Conservation (phyloP, 2,888 invertebrate species). For the Eupithecia tripunctaria region DNA sequence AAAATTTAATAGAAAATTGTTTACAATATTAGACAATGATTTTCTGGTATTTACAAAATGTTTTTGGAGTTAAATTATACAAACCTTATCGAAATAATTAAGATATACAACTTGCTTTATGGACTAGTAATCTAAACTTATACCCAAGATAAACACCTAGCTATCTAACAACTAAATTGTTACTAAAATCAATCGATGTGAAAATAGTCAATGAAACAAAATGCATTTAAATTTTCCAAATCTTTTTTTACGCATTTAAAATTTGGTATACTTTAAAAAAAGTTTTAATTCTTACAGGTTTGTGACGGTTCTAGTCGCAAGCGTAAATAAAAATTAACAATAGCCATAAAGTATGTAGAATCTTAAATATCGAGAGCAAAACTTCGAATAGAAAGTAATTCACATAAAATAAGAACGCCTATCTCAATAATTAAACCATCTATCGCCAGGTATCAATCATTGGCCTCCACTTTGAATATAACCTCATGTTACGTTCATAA, state of each 20-base stretch:
- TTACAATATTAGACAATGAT: background rate
- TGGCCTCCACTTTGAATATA: background rate
- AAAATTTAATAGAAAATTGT: background rate
- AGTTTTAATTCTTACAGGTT: background rate
- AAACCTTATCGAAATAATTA: background rate
- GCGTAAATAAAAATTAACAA: background rate
- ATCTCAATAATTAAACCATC: background rate
- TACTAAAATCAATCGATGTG: background rate
- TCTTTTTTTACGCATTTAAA: background rate
- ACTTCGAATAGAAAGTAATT: background rate
- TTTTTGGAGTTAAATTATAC: conserved; percentile 1
- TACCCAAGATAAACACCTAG: background rate
- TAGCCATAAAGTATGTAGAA: background rate
- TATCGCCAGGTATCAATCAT: background rate
- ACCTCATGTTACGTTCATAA: background rate
- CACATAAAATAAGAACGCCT: background rate
- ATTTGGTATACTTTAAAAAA: background rate
- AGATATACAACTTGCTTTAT: background rate
- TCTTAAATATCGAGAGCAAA: background rate
- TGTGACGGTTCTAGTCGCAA: background rate
- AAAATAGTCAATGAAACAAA: background rate
- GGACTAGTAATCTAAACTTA: conserved; percentile 13
- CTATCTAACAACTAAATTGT: background rate
- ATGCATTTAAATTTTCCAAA: background rate
- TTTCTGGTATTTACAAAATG: background rate